These are phyloP conservation scores for Ditylenchus weischeri DNA, from an alignment of 2,888 invertebrate genomes.

Conservation along the genomic window DNA sequence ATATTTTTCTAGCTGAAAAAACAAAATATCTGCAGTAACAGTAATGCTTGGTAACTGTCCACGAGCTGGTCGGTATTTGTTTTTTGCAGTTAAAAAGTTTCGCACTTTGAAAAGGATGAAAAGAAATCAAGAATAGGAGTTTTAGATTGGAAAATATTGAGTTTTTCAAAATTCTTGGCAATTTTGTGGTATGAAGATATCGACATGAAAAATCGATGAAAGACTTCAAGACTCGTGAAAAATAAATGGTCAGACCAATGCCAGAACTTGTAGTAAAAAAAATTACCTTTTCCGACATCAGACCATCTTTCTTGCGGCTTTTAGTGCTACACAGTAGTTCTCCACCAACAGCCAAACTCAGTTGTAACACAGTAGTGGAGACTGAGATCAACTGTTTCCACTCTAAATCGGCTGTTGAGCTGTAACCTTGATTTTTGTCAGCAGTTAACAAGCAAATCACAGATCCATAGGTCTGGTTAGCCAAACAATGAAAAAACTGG, in stretches of 20 bases:
- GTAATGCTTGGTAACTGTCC: background rate
- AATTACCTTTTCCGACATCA: constrained; percentile 12
- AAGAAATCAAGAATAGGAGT: too few species aligned
- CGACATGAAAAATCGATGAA: too few species aligned
- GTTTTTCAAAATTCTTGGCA: too few species aligned
- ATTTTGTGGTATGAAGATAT: too few species aligned
- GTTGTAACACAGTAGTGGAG: constrained; percentile 12
- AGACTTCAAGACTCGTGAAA: too few species aligned
- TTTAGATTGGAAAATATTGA: too few species aligned
- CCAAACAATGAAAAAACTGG: constrained; percentile 4
- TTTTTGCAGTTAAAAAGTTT: too few species aligned
- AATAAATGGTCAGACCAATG: too few species aligned
- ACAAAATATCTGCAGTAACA: background rate
- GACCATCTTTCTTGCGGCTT: constrained; percentile 24
- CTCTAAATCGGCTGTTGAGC: constrained; percentile 11
- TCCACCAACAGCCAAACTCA: background rate
- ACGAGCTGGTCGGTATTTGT: too few species aligned
- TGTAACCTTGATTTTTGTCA: constrained; percentile 11
- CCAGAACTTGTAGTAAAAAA: background rate
- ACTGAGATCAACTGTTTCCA: constrained; percentile 11
- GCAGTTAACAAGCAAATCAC: background rate
- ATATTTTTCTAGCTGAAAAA: constrained; percentile 24
- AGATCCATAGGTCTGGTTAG: background rate
- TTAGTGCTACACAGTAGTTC: constrained; percentile 13
- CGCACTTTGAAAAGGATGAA: too few species aligned